Base-by-base conservation (phyloP, 2,113 vertebrate genomes). In the Casuarius casuarius region DNA sequence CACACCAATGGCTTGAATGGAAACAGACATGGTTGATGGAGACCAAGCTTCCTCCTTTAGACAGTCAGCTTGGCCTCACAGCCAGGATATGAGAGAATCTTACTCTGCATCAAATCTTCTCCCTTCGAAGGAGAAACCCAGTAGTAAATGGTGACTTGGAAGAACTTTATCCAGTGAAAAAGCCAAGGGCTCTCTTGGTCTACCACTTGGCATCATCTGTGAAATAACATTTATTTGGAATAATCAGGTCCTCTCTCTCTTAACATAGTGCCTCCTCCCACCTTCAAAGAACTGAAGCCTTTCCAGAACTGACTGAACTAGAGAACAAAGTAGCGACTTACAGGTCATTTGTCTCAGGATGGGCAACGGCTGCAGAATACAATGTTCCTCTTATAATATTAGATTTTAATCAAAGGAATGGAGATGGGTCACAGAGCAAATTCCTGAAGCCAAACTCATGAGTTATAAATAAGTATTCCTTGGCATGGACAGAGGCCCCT, bases 351-450 rank as follows among this genome's bases (percentile, higher is more conserved):
- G 78, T 92, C 51, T 94, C 29, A 18, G 74, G 58, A 61, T 84
- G 71, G 58, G 58, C 52, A 92, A 65, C 29, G 49, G 49, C 66
- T 84, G 61, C 13, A 94, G 81, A 92, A 88, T 82, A 81, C 89
- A 95, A 82, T 16, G 52, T 88, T 94, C 67, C 49, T 66, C 58
- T 96, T 77, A 73, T 44, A 80, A 82, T 26, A 82, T 61, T 71
- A 94, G 68, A 74, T 84, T 78, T 95, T 87, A 92, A 96, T 94
- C 62, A 95, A 94, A 96, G 87, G 94, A 81, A 83, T 35, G 31
- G 84, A 95, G 79, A 94, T 38, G 66, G 66, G 63, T 92, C 90
- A 94, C 66, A 92, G 93, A 92, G 82, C 90, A 97, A 95, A 96
- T 97, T 97, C 95, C 91, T 96, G 73, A 94, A 88, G 77, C 12